Percentiles rank a stretch among this genome's conserved stretches.
These are phyloP conservation scores for Sebastes vulpes DNA, from an alignment of 2,797 vertebrate genomes.

Conservation along the genomic window DNA sequence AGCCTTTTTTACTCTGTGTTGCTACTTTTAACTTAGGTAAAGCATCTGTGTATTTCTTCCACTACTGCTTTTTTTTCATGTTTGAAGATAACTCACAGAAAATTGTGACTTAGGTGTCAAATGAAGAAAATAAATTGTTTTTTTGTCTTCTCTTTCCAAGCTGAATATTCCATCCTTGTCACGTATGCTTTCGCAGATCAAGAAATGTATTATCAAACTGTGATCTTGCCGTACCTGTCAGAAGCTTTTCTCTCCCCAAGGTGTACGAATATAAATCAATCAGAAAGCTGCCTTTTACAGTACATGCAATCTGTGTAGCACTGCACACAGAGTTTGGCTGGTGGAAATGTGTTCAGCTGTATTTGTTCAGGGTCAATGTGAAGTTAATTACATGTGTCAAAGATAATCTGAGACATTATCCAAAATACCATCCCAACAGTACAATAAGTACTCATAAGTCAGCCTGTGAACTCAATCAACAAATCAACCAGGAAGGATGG, in stretches of 20 bases:
- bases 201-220: background rate
- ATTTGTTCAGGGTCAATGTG: constrained; percentile 19
- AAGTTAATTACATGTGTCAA: constrained; percentile 28
- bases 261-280: background rate
- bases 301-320: background rate
- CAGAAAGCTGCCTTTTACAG: constrained; percentile 6
- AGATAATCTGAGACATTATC: constrained; percentile 18
- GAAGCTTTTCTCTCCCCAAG: background rate
- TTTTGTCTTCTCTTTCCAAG: background rate
- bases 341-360: background rate
- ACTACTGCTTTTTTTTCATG: background rate
- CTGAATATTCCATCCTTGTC: background rate
- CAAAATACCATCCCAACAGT: background rate
- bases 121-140: background rate
- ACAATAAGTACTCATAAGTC: background rate
- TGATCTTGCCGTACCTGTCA: background rate
- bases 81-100: background rate
- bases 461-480: background rate
- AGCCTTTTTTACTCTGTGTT: background rate
- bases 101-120: background rate
- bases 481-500: background rate
- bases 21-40: background rate
- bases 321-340: background rate
- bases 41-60: background rate
- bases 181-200: background rate